A percentile compares a stretch with the other conserved stretches of the same genome.
Conservation (phyloP, 2,888 invertebrate genomes). For the Blera fallax region DNA sequence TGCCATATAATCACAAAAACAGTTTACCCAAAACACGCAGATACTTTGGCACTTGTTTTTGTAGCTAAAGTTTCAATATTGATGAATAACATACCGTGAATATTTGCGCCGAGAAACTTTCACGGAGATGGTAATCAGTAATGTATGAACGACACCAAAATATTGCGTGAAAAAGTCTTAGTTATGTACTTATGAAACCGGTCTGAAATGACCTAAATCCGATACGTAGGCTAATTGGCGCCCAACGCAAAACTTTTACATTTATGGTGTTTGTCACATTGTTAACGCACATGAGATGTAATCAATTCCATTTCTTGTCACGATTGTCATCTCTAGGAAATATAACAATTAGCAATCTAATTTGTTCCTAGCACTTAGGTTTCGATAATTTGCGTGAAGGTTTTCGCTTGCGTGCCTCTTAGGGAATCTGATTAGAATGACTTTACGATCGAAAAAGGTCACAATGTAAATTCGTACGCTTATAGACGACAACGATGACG, state of each 20-base stretch:
- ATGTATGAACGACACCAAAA: background rate
- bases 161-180: background rate
- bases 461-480: background rate
- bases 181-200: background rate
- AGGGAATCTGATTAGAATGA: conserved; percentile 16
- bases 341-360: conserved; percentile 9
- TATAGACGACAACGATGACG: background rate
- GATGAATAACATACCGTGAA: background rate
- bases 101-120: background rate
- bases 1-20: background rate
- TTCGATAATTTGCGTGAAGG: conserved; percentile 15
- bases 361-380: background rate
- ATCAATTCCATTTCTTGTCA: background rate
- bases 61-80: background rate
- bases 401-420: background rate
- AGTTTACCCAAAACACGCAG: background rate
- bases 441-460: conserved; percentile 33
- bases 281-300: background rate
- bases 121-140: background rate
- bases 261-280: background rate
- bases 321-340: background rate
- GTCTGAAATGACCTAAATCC: background rate
- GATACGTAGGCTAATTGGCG: background rate
- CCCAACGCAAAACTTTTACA: background rate
- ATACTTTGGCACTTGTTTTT: background rate